Conservation (phyloP, 2,888 invertebrate genomes). For the Tubiluchus corallicola region DNA sequence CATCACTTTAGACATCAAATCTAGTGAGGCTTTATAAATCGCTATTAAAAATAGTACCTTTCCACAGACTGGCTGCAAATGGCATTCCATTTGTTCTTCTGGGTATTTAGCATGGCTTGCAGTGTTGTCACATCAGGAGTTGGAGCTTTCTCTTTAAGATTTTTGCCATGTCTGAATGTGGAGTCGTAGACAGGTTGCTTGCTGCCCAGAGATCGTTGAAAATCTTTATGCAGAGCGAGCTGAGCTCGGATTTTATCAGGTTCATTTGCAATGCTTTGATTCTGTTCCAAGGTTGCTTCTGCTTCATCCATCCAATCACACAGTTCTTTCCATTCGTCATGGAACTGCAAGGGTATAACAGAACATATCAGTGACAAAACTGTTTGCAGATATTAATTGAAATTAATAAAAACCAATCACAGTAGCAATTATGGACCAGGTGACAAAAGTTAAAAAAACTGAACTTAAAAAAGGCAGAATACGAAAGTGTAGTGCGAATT, state of each 20-base stretch:
- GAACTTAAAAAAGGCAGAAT: too few species aligned
- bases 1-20: too few species aligned
- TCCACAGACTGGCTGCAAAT: constrained; percentile 47
- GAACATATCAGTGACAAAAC: too few species aligned
- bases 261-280: constrained; percentile 33
- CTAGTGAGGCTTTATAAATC: too few species aligned
- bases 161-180: constrained; percentile 72
- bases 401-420: too few species aligned
- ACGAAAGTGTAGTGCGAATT: too few species aligned
- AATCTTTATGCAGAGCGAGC: constrained; percentile 11
- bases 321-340: constrained; percentile 69
- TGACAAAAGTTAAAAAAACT: too few species aligned
- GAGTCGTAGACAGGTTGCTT: constrained; percentile 73
- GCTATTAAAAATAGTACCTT: too few species aligned
- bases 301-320: constrained; percentile 80
- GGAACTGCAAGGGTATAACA: constrained; percentile 51
- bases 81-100: constrained; percentile 55
- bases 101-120: constrained; percentile 64
- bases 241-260: constrained; percentile 10
- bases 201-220: constrained; percentile 50
- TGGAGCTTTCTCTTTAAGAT: constrained; percentile 80
- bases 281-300: constrained; percentile 56
- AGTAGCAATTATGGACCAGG: too few species aligned
- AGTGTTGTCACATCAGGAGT: constrained; percentile 66
- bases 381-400: too few species aligned